Evolutionary conservation across 2,888 invertebrate genomes (phyloP).

Genomic region (Lathronympha strigana): DNA sequence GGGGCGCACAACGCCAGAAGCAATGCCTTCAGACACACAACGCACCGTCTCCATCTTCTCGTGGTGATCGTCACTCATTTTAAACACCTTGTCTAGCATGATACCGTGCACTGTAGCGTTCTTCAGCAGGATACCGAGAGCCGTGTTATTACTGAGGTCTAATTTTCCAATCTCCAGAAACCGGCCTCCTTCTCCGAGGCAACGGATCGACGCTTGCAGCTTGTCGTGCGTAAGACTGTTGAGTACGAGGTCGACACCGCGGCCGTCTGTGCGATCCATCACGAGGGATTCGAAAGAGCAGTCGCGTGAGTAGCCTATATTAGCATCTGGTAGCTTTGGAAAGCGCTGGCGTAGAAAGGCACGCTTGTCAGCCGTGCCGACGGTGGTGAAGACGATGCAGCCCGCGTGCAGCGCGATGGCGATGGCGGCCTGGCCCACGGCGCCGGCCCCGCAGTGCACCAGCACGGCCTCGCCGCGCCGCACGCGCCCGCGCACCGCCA

Average conservation of each 20-base stretch:
- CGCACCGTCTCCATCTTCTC: constrained; percentile 91
- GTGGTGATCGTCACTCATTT: constrained; percentile 73
- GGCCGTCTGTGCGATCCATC: constrained; percentile 92
- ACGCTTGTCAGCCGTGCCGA: constrained; percentile 93
- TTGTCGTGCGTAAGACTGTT: constrained; percentile 98
- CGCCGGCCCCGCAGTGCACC: constrained; percentile 94
- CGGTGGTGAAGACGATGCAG: constrained; percentile 96
- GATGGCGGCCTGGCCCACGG: constrained; percentile 97
- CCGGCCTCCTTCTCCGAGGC: constrained; percentile 95
- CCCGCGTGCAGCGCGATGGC: constrained; percentile 95
- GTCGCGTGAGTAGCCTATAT: constrained; percentile 97
- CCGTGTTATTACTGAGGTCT: constrained; percentile 95
- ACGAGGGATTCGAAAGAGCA: constrained; percentile 96
- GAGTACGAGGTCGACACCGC: constrained; percentile 96
- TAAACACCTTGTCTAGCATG: constrained; percentile 94
- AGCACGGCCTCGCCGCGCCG: constrained; percentile 89
- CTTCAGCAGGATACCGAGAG: constrained; percentile 97
- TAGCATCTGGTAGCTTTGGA: constrained; percentile 87
- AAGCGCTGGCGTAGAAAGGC: constrained; percentile 94
- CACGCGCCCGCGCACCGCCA: constrained; percentile 91
- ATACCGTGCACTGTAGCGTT: constrained; percentile 99
- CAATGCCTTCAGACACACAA: constrained; percentile 93
- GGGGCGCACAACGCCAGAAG: constrained; percentile 94
- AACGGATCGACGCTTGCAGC: constrained; percentile 96
- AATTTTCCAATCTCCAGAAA: constrained; percentile 99